A percentile compares a stretch with the other conserved stretches of the same genome.
These are phyloP conservation scores for Marisa cornuarietis DNA, from an alignment of 1,140 invertebrate species.

Conservation along the genomic window DNA sequence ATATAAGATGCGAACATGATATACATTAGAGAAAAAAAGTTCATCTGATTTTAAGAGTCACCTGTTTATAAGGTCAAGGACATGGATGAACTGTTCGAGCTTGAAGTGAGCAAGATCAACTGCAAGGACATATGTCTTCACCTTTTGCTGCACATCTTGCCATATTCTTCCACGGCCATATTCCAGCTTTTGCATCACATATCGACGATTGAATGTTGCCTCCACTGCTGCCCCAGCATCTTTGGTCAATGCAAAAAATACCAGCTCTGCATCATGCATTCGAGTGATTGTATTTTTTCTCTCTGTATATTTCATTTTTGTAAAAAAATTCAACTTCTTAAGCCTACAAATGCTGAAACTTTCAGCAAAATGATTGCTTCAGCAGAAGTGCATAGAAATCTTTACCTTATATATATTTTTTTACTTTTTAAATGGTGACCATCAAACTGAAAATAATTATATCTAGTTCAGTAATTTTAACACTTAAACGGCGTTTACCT, in stretches of 20 bases:
- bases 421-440: too few relatives aligned
- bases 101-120: constrained; percentile 85
- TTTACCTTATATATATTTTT: too few relatives aligned
- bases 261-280: too few relatives aligned
- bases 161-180: constrained; percentile 86
- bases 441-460: too few relatives aligned
- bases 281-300: too few relatives aligned
- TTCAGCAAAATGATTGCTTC: too few relatives aligned
- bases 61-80: constrained; percentile 87
- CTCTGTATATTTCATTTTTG: too few relatives aligned
- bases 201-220: constrained; percentile 76
- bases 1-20: neutral
- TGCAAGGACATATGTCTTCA: constrained; percentile 78
- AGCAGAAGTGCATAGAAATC: too few relatives aligned
- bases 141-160: constrained; percentile 94
- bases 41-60: constrained; percentile 25
- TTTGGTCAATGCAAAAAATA: neutral
- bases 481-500: too few relatives aligned
- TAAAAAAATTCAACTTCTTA: too few relatives aligned
- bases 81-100: constrained; percentile 94
- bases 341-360: too few relatives aligned
- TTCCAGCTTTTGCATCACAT: constrained; percentile 88
- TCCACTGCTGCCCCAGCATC: constrained; percentile 66
- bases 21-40: neutral
- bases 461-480: too few relatives aligned